Base-by-base conservation (phyloP, 1,140 invertebrate genomes). In the Eciton burchellii region DNA sequence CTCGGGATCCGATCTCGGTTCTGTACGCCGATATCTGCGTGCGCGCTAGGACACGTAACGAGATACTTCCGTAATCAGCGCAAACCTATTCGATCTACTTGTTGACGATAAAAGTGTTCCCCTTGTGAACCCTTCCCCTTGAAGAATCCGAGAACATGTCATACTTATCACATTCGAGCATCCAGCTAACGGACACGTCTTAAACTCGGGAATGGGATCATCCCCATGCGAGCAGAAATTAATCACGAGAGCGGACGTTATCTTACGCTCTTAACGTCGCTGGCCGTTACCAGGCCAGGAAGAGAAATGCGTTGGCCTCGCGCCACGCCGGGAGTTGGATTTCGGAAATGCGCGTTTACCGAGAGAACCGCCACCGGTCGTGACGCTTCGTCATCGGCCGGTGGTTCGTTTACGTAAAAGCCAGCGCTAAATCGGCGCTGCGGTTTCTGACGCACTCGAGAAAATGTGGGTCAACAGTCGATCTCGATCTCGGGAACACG, bases 381-480 rank as follows among this genome's bases (percentile, higher is more conserved):
- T 56, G 63, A 5, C 63, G 68, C 52, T 35, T 79, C 35, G 49
- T 79, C 63, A 70, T 16, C 9, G 21, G 21, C n/a, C 49, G 74
- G 29, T 49, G 29, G 19, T 52, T 21, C 26, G 41, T 70, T 79
- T 81, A 66, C 47, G 60, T 85, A 65, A 74, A 74, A 83, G 29
- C 26, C 70, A 47, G 45, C 56, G 63, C 82, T 82, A 85, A 86
- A 74, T 84, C 82, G 57, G 56, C 63, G 84, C 76, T 87, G 77
- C 77, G 81, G 56, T 49, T n/a, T n/a, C 43, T 72, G 45, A 68
- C 54, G 71, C 77, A 77, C 82, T 88, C 82, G 68, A n/a, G n/a
- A 87, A 77, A 87, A 88, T 88, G 47, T 88, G 49, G 86, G 85
- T 88, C 74, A 88, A 88, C 86, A 71, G 72, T 71, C 60, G 77